Conservation (phyloP, 2,113 vertebrate genomes). For the Steatornis caripensis region DNA sequence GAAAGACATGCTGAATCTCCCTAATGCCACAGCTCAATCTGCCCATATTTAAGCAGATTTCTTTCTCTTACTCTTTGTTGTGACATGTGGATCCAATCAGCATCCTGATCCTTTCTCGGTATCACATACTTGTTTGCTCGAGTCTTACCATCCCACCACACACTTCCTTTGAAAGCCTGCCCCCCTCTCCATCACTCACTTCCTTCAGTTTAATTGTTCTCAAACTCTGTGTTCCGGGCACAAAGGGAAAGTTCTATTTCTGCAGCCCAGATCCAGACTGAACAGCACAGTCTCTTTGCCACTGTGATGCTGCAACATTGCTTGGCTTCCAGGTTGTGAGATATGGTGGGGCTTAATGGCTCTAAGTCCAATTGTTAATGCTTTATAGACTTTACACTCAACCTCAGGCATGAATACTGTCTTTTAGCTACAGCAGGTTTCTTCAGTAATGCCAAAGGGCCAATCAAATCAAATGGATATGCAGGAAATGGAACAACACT, state of each 20-base stretch:
- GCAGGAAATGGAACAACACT: background rate
- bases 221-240: background rate
- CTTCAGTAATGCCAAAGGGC: background rate
- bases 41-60: background rate
- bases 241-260: background rate
- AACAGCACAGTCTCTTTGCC: background rate
- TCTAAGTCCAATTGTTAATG: background rate
- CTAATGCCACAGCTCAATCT: background rate
- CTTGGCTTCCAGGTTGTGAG: background rate
- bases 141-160: background rate
- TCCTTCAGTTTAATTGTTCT: background rate
- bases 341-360: background rate
- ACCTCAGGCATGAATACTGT: background rate
- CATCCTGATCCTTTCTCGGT: background rate
- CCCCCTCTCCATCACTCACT: background rate
- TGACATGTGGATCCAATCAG: slow-evolving; percentile 16
- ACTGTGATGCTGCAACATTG: background rate
- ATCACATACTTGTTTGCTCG: background rate
- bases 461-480: background rate
- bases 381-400: background rate
- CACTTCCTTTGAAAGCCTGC: background rate
- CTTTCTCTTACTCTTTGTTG: background rate
- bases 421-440: background rate
- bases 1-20: background rate
- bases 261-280: background rate